Evolutionary conservation across 2,113 vertebrate genomes (phyloP).

Genomic region (Ibidorhyncha struthersii): DNA sequence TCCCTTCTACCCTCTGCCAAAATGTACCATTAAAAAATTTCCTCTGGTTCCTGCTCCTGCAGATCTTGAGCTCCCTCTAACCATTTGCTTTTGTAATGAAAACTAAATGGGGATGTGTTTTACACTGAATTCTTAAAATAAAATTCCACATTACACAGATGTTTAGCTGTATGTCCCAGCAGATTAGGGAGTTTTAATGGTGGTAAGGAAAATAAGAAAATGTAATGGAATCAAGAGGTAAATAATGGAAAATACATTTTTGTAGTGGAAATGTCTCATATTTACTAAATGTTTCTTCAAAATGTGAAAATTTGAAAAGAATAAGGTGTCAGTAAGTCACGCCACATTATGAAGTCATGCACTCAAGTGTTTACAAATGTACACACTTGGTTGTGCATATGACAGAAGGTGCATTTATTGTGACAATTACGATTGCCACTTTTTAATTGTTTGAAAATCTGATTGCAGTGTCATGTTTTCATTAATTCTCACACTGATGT

Average conservation of each 20-base stretch:
- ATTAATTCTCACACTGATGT: background rate
- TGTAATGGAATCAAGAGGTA: background rate
- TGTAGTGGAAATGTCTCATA: background rate
- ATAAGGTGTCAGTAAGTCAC: background rate
- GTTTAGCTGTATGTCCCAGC: background rate
- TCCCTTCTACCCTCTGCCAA: background rate
- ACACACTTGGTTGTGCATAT: background rate
- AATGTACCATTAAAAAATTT: background rate
- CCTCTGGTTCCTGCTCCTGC: background rate
- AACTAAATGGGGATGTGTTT: background rate
- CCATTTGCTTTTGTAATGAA: background rate
- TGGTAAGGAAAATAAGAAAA: background rate
- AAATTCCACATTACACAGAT: background rate
- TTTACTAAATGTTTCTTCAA: background rate
- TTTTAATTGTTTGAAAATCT: background rate
- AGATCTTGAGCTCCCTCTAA: conserved; percentile 1
- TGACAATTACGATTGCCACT: background rate
- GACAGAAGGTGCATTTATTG: background rate
- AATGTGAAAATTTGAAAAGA: background rate
- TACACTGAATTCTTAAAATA: background rate
- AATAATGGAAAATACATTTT: background rate
- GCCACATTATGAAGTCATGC: background rate
- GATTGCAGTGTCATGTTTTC: background rate
- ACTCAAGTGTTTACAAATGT: background rate
- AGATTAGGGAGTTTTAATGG: background rate